Conservation (phyloP, 35 echinoderm and acorn worm genomes). For the Heliocidaris erythrogramma region DNA sequence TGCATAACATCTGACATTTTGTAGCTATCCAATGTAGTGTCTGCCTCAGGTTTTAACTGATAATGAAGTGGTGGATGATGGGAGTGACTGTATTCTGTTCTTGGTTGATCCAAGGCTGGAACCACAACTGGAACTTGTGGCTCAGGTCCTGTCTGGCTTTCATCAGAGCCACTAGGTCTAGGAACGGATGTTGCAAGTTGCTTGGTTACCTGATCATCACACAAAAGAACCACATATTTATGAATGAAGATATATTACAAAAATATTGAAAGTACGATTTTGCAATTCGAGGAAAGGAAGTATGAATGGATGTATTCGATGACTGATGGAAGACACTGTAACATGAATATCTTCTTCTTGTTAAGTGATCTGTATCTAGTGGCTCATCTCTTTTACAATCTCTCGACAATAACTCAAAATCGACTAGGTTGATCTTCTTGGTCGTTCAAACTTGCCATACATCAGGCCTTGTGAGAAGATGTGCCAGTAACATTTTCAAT, state of each 20-base stretch:
- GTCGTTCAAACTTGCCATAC: too few species aligned
- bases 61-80: background rate
- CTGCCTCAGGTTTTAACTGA: background rate
- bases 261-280: background rate
- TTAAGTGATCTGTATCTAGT: too few species aligned
- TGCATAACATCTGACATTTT: background rate
- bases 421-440: too few species aligned
- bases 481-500: too few species aligned
- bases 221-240: background rate
- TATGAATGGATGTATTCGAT: too few species aligned
- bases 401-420: too few species aligned
- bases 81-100: background rate
- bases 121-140: background rate
- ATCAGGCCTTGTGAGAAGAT: too few species aligned
- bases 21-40: background rate
- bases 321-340: too few species aligned
- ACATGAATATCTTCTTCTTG: too few species aligned
- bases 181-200: background rate
- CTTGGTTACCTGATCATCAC: slow-evolving; percentile 3
- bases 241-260: background rate
- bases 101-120: background rate
- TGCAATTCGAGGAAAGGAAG: too few species aligned
- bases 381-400: too few species aligned
- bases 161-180: background rate
- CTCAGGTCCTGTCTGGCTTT: background rate